Base-by-base conservation (phyloP, 1,140 invertebrate genomes). In the Araneus ventricosus region DNA sequence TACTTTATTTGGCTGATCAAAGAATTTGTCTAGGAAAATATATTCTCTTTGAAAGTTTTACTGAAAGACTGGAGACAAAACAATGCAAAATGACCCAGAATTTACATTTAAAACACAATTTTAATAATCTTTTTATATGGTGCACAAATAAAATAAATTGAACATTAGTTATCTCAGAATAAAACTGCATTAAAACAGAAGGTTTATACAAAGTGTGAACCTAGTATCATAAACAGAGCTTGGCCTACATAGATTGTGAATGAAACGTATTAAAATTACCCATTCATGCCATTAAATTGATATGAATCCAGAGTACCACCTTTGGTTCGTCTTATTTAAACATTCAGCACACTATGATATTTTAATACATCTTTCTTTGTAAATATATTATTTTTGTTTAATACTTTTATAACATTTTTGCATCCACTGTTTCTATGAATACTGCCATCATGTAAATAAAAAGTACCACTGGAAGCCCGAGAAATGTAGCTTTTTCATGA, bases 31-130 rank as follows among this genome's bases (percentile, higher is more conserved):
- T 14, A 52, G 17, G 45, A 52, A 52, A 52, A 52, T 52, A 52
- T 52, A 52, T 52, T 0, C 0, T n/a, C 10, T 52, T 52, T 52
- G 45, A 14, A 52, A 52, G 17, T 14, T 52, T 52, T 52, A 52
- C 45, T 52, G 14, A 52, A 52, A 52, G 45, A 52, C 45, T 14
- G 1, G 4, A 75, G 67, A 75, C 34, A 34, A 27, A 75, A 37
- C 5, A 75, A 75, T 20, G 20, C 30, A 75, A 34, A 59, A 67
- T 6, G 27, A 67, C 24, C 4, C 10, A 37, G 4, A 22, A 34
- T 34, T 14, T 30, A 86, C 84, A 88, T n/a, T 88, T 67, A 67
- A 70, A 88, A 88, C 87, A 88, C 61, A 70, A 88, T 70, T 88
- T 88, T 88, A 88, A 70, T 88, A 37, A 8, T 88, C 37, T 70